These are phyloP conservation scores for Polyergus mexicanus DNA, from an alignment of 1,140 invertebrate species.

Conservation along the genomic window DNA sequence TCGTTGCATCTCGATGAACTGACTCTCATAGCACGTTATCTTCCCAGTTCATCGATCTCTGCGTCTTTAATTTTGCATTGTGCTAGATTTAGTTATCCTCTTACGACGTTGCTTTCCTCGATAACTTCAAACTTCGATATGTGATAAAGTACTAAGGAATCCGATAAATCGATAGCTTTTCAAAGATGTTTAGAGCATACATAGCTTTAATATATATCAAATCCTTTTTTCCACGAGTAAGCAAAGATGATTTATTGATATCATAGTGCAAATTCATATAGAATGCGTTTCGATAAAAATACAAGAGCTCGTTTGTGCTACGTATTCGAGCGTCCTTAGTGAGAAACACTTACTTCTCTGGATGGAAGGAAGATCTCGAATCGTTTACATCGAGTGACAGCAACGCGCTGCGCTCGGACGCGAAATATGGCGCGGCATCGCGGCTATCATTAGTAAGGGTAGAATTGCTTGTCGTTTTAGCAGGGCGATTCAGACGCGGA, in stretches of 20 bases:
- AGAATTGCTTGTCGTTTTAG: slow-evolving; percentile 84
- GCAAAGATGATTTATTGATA: neutral
- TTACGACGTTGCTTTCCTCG: slow-evolving; percentile 50
- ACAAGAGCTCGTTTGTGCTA: neutral
- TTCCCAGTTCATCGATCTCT: slow-evolving; percentile 43
- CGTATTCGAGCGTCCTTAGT: neutral
- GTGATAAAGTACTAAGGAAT: neutral
- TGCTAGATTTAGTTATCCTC: slow-evolving; percentile 70
- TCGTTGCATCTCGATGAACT: slow-evolving; percentile 64
- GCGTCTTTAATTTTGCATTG: slow-evolving; percentile 71
- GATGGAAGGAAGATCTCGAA: slow-evolving; percentile 16
- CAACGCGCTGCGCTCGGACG: neutral
- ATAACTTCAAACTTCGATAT: slow-evolving; percentile 3
- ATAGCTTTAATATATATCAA: neutral
- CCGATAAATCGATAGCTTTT: neutral
- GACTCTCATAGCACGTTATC: slow-evolving; percentile 73
- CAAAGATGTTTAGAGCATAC: neutral
- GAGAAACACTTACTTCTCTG: slow-evolving; percentile 14
- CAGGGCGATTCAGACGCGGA: slow-evolving; percentile 86
- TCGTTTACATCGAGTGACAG: slow-evolving; percentile 16
- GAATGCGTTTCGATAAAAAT: neutral
- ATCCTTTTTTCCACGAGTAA: neutral
- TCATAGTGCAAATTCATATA: neutral
- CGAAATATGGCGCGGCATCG: slow-evolving; percentile 31
- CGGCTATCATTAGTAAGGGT: slow-evolving; percentile 81